Evolutionary conservation across 1,140 invertebrate genomes (phyloP).

Genomic region (Bombus soroeensis): DNA sequence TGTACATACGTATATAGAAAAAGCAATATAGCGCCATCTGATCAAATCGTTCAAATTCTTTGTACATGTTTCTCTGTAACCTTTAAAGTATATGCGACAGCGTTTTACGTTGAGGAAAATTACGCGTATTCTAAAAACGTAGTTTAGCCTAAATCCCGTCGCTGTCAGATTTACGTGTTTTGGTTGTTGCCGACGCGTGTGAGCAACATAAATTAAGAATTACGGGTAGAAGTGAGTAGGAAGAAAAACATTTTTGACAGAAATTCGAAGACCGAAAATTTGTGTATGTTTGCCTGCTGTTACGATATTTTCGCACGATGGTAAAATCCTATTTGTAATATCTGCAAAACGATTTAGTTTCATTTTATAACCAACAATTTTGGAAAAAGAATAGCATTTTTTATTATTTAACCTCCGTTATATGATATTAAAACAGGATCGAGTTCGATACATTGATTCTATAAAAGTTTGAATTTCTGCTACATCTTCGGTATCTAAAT

Average conservation of each 20-base stretch:
- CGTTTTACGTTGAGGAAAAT: conserved; percentile 47
- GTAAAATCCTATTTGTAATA: conserved; percentile 10
- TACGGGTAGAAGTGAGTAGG: neutral
- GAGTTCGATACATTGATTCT: conserved; percentile 7
- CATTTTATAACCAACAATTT: neutral
- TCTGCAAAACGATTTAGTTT: neutral
- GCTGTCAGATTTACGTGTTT: neutral
- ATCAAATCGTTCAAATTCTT: conserved; percentile 47
- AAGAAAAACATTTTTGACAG: conserved; percentile 38
- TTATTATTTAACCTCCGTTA: neutral
- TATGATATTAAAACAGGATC: neutral
- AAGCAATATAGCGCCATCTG: conserved; percentile 37
- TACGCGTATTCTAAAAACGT: conserved; percentile 27
- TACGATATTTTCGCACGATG: conserved; percentile 20
- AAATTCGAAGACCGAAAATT: conserved; percentile 25
- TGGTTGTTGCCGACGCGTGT: neutral
- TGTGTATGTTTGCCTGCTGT: conserved; percentile 28
- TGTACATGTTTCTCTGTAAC: conserved; percentile 35
- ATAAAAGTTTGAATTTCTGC: conserved; percentile 1
- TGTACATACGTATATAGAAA: neutral
- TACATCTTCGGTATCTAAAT: neutral
- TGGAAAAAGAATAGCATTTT: neutral
- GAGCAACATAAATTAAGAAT: neutral
- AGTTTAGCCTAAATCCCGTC: conserved; percentile 1
- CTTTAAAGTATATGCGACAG: conserved; percentile 37